These are phyloP conservation scores for Perizoma flavofasciatum DNA, from an alignment of 2,888 invertebrate genomes.

Conservation along the genomic window DNA sequence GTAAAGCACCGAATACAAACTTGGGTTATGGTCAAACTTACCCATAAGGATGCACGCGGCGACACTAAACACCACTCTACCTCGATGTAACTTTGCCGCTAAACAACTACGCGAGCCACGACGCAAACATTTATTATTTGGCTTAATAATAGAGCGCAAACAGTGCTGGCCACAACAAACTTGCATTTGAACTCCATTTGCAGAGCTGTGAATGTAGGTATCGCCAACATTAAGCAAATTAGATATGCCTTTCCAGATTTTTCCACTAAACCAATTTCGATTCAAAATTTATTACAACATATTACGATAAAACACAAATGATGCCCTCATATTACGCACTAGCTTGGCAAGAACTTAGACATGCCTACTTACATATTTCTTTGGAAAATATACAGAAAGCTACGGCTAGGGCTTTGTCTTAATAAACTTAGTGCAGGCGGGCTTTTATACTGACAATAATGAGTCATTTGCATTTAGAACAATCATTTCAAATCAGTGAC, in stretches of 20 bases:
- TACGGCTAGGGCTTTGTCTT: no score
- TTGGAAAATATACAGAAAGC: no score
- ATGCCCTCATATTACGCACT: no score
- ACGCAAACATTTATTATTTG: constrained; percentile 58
- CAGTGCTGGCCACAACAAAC: constrained; percentile 29
- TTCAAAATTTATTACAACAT: constrained; percentile 11
- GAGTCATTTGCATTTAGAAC: constrained; percentile 8
- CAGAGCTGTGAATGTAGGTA: constrained; percentile 3
- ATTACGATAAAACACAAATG: constrained; percentile 9
- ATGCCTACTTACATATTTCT: no score
- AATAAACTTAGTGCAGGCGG: no score
- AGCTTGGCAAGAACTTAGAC: no score
- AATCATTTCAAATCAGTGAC: constrained; percentile 5
- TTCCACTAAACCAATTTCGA: constrained; percentile 8
- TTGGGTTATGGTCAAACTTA: constrained; percentile 68
- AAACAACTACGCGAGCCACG: constrained; percentile 57
- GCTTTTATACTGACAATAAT: neutral
- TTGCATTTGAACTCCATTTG: constrained; percentile 28
- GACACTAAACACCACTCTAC: constrained; percentile 69
- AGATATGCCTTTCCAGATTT: constrained; percentile 1
- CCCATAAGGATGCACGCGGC: constrained; percentile 65
- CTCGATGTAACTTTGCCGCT: constrained; percentile 64
- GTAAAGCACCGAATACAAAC: constrained; percentile 67
- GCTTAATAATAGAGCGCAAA: constrained; percentile 45
- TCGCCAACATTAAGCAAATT: constrained; percentile 1